Base-by-base conservation (phyloP, 2,797 vertebrate genomes). In the Botia kubotai region DNA sequence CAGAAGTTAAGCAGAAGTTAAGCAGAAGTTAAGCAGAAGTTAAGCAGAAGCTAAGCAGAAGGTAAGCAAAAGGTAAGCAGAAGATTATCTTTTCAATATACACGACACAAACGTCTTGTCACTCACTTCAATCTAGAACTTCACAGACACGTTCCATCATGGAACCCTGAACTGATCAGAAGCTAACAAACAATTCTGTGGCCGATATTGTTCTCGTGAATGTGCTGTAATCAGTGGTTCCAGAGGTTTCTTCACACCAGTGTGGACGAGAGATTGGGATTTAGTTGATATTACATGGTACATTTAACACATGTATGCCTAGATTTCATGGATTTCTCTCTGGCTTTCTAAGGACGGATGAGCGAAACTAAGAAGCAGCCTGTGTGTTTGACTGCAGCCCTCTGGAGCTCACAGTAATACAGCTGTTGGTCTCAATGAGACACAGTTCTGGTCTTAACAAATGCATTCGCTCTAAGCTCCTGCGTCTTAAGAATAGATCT, bases 121-220 rank as follows among this genome's bases (percentile, higher is more conserved):
- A 5, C 21, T 43, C 60, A 16, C 21, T 33, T 29, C n/a, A 17
- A 19, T 62, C 21, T 60, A 48, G 57, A 48, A 74, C 26, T 62
- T 52, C 3, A 75, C 26, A 53, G 55, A 72, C 33, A 39, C 14
- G 50, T 52, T 66, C 58, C 39, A 36, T 23, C 26, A 26, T 58
- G 26, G 23, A 63, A 48, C 58, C n/a, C 33, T 23, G 17, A 75
- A n/a, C 72, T 79, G 52, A 53, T 79, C 63, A 79, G n/a, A 43
- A 70, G 26, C n/a, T 52, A 50, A 65, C 8, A 62, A 76, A 75
- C 17, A 62, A 52, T 69, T 50, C 52, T n/a, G 12, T 46, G 21
- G 39, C 62, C 26, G 0, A 14, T 33, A 12, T 23, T 57, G 36
- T 36, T 36, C 19, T 72, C 21, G 8, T 26, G 6, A 52, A 36